Evolutionary conservation across 1,140 invertebrate genomes (phyloP), one percentile per base, ranked within the genome.

Genomic region (Orussus abietinus): DNA sequence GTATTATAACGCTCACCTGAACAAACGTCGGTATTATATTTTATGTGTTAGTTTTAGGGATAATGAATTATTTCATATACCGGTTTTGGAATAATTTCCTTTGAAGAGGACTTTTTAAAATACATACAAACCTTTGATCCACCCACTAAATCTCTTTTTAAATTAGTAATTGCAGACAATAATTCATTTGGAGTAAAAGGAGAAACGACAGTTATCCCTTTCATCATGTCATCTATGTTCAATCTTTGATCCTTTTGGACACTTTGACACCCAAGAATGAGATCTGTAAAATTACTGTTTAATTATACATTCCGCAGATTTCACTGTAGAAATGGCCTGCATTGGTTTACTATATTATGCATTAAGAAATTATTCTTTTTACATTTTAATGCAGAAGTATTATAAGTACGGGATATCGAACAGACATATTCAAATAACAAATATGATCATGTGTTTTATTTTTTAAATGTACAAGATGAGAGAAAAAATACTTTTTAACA

Each of bases 151-250:
- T 49, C 25, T 22, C 54, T 34, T 26, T 47, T 44, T 14, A 68
- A 33, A 31, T 14, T 38, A 25, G 51, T 9, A 6, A 66, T 42
- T 10, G 49, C 46, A 26, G 41, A 21, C 12, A 49, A 51, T 21
- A 68, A 45, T 45, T 68, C 57, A 33, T 60, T 48, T 0, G 53
- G 20, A 28, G 52, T 51, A 28, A 3, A 21, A 7, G 62, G 54
- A 12, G 51, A 50, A 0, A 46, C 38, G 45, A 68, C 35, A 7
- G 47, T 40, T 30, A 64, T 55, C 21, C 55, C 56, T 18, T 50
- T 32, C 5, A 59, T 36, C 15, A 55, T 46, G 21, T 53, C 15
- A 5, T 57, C 36, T 38, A 46, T 44, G 10, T 55, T 22, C 13
- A 58, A 40, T 1, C 14, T 10, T 17, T 9, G 31, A 17, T 9